Conservation (phyloP, 2,888 invertebrate genomes). For the Drosophila paranaensis region DNA sequence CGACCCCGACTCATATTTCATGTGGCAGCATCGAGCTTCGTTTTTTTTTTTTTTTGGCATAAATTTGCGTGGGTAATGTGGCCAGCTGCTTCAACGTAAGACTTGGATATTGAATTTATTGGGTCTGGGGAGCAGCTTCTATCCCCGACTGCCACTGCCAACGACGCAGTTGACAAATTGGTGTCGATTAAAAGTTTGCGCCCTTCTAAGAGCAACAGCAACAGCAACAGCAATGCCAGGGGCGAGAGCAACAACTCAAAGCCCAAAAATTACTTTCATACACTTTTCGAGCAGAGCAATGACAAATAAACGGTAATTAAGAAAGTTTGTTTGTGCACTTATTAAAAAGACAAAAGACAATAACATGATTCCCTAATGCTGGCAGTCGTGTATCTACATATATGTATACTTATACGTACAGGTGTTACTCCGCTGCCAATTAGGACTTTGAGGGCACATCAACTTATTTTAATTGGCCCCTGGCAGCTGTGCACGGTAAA, state of each 20-base stretch:
- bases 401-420: neutral
- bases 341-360: slow-evolving; percentile 31
- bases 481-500: slow-evolving; percentile 12
- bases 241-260: neutral
- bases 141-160: neutral
- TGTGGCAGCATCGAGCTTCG: slow-evolving; percentile 6
- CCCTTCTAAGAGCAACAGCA: neutral
- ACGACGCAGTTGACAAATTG: slow-evolving; percentile 47
- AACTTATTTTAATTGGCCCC: slow-evolving; percentile 37
- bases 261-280: slow-evolving; percentile 27
- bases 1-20: slow-evolving; percentile 37
- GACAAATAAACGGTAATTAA: slow-evolving; percentile 42
- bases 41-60: slow-evolving; percentile 42
- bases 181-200: slow-evolving; percentile 50
- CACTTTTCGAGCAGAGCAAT: slow-evolving; percentile 13
- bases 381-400: slow-evolving; percentile 2
- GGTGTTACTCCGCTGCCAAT: slow-evolving; percentile 32
- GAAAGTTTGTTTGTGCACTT: slow-evolving; percentile 38
- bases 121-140: slow-evolving; percentile 6
- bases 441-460: slow-evolving; percentile 24
- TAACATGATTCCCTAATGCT: slow-evolving; percentile 19
- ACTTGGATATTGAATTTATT: slow-evolving; percentile 45
- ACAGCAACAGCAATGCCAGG: neutral
- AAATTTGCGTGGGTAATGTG: slow-evolving; percentile 47
- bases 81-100: slow-evolving; percentile 37